Base-by-base conservation (phyloP, 2,888 invertebrate genomes). In the Cosmia pyralina region DNA sequence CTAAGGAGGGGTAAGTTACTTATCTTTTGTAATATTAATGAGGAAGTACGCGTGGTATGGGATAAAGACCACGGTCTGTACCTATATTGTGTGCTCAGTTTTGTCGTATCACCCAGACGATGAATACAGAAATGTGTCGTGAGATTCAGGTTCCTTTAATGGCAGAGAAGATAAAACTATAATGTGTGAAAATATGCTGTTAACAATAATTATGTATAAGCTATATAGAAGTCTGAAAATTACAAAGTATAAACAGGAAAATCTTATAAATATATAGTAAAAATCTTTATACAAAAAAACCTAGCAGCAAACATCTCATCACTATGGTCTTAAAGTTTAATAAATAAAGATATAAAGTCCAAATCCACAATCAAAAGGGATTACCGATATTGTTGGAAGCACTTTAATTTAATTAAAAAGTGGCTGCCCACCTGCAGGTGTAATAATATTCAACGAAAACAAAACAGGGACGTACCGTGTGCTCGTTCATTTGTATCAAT, bases 1-100 rank as follows among this genome's bases (percentile, higher is more conserved):
- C 75, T 96, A 4, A 89, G 95, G 59, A 93, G 86, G 91, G 96
- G 96, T 95, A 85, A 70, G 63, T 57, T 28, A 28, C 41, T 60
- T n/a, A 19, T 52, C 22, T 52, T 22, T 34, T 59, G 13, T 57
- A 41, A 34, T 1, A 28, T 17, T 28, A 34, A n/a, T 6, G 0
- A 64, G 11, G 10, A 5, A 6, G 6, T 53, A 7, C 8, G 28
- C 44, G 28, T 15, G 3, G 41, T 41, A 41, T 44, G 13, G 13
- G 44, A 19, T 28, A 13, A 13, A 7, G 7, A 38, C 19, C 58
- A 53, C 11, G 19, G 13, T 19, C 17, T 28, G 17, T 28, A 28
- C 0, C 7, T 22, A 0, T 7, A 41, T 28, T 41, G 50, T 28
- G 15, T 44, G 7, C 15, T 52, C 28, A 41, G 44, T 17, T n/a